Evolutionary conservation across 2,888 invertebrate species (phyloP).

Genomic region (Stratiomys singularior): DNA sequence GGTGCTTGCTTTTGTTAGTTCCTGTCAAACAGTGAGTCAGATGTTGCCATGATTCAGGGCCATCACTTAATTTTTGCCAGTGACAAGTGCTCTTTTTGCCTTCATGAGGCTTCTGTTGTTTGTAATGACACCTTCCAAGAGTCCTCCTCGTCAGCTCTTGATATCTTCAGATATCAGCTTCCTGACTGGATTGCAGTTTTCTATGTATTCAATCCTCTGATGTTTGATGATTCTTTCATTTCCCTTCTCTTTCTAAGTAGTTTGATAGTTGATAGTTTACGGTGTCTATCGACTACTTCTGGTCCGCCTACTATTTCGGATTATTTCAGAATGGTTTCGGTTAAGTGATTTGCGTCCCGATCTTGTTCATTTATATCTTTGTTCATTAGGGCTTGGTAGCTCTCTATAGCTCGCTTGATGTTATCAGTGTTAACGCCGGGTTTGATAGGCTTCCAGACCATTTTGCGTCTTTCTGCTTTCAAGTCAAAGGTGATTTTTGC

Average conservation of each 20-base stretch:
- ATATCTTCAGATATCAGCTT: not conserved
- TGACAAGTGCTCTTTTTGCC: not conserved
- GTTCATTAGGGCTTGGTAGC: too few relatives aligned
- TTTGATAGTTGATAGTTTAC: not conserved
- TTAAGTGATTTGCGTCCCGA: not conserved
- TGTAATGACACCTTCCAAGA: not conserved
- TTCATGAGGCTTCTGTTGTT: slow-evolving; percentile 2
- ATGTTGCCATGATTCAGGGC: not conserved
- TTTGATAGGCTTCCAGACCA: too few relatives aligned
- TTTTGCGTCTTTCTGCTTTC: too few relatives aligned
- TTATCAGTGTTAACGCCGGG: too few relatives aligned
- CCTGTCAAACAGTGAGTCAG: not conserved
- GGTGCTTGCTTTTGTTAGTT: not conserved
- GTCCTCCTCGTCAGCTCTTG: not conserved
- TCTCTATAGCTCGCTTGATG: too few relatives aligned
- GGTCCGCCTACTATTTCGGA: not conserved
- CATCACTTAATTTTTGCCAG: not conserved
- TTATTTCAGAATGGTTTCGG: not conserved
- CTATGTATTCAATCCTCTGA: not conserved
- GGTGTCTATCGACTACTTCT: not conserved
- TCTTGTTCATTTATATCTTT: not conserved
- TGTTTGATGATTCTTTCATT: slow-evolving; percentile 2
- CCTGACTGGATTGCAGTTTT: slow-evolving; percentile 7
- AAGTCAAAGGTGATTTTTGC: too few relatives aligned
- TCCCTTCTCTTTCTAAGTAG: not conserved